Conservation (phyloP, 2,888 invertebrate species). For the Drosophila kuntzei region DNA sequence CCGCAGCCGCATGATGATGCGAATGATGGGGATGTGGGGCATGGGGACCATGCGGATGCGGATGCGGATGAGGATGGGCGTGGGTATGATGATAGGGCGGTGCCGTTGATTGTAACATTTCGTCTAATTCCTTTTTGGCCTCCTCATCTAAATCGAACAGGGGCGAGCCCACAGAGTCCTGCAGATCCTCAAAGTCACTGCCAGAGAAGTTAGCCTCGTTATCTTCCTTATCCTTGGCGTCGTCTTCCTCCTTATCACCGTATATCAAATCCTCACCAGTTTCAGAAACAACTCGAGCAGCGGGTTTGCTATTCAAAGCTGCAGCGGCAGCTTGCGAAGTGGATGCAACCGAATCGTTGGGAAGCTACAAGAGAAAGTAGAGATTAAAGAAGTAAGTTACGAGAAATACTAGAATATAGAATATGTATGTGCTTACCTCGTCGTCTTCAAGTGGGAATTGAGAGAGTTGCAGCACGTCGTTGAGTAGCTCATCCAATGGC, state of each 20-base stretch:
- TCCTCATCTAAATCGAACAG: slow-evolving; percentile 85
- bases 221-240: slow-evolving; percentile 22
- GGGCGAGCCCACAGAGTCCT: slow-evolving; percentile 82
- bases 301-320: slow-evolving; percentile 48
- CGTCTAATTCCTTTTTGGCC: slow-evolving; percentile 84
- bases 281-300: slow-evolving; percentile 51
- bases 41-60: slow-evolving; percentile 37
- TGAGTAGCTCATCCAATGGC: slow-evolving; percentile 84
- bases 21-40: slow-evolving; percentile 58
- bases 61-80: slow-evolving; percentile 55
- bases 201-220: slow-evolving; percentile 46
- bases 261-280: slow-evolving; percentile 61
- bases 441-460: slow-evolving; percentile 77
- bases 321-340: slow-evolving; percentile 81
- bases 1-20: slow-evolving; percentile 67
- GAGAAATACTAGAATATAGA: background rate
- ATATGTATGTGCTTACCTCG: slow-evolving; percentile 72
- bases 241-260: slow-evolving; percentile 11
- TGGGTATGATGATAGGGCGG: slow-evolving; percentile 80
- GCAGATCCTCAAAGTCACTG: slow-evolving; percentile 76
- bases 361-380: slow-evolving; percentile 42
- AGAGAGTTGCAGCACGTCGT: slow-evolving; percentile 85
- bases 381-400: background rate
- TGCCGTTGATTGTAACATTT: slow-evolving; percentile 85
- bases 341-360: slow-evolving; percentile 76